Evolutionary conservation across 2,888 invertebrate species (phyloP), one percentile per base, ranked within the genome.

Genomic region (Tachina grossa): DNA sequence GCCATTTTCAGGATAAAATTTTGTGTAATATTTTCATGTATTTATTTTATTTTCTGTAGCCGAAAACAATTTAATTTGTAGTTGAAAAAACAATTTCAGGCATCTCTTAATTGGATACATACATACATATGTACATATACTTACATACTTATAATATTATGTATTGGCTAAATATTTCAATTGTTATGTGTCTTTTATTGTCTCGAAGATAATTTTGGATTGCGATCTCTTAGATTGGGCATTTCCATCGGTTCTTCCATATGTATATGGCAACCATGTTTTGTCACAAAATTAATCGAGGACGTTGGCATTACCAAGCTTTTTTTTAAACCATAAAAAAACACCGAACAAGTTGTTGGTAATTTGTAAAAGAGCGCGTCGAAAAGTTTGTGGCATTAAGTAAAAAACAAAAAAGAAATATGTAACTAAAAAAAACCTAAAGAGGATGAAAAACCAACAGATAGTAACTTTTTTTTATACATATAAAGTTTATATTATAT

Each of bases 341-440:
- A 49, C 68, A 53, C 43, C 19, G 51, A 85, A 82, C 83, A 86
- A 87, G 81, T 87, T 87, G 85, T 90, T 90, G 91, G 91, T 90
- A 91, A 91, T 91, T 91, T 91, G 91, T 89, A 90, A 91, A 91
- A 90, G 89, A 90, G 90, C 88, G 90, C 90, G 89, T 89, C 90
- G 90, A 90, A 91, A 91, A 91, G 88, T 91, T 91, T 90, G 89
- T 89, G 87, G 87, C 88, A 87, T 88, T 80, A 86, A 87, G 87
- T 59, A 83, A 74, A 83, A 53, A 45, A 2, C 4, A 11, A 57
- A 22, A 22, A 13, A 43, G 16, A 74, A 75, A 47, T 39, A n/a
- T n/a, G n/a, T n/a, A 87, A 88, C 31, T 31, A 79, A 49, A 87
- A n/a, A 88, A 80, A 78, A 75, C 31, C 31, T 31, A 59, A 41